A percentile compares a stretch with the other conserved stretches of the same genome.
These are phyloP conservation scores for Dipus sagitta DNA, from an alignment of 2,797 vertebrate species.

Conservation along the genomic window DNA sequence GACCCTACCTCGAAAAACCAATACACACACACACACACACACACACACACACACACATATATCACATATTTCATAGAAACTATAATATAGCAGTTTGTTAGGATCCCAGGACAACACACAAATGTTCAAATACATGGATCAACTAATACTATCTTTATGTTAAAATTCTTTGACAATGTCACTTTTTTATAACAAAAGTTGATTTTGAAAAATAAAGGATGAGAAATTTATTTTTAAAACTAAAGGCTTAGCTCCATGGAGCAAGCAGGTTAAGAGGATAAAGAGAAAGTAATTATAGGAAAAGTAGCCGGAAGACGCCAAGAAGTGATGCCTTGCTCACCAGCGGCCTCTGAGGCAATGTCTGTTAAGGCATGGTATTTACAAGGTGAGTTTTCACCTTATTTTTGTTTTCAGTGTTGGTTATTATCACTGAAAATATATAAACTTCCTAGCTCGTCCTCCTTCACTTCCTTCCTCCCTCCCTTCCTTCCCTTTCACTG, in stretches of 20 bases:
- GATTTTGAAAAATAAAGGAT: neutral
- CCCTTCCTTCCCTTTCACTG: neutral
- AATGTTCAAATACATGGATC: neutral
- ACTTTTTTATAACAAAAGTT: neutral
- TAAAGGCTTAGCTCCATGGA: neutral
- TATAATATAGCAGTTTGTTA: neutral
- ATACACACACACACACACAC: no score
- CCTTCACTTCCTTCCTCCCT: no score
- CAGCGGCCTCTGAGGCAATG: neutral
- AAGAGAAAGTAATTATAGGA: neutral
- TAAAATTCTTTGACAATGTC: neutral
- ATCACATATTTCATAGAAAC: neutral
- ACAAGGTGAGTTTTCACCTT: neutral
- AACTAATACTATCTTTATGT: neutral
- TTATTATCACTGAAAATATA: neutral
- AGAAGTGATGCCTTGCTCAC: neutral
- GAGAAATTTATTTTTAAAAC: neutral
- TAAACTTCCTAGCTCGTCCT: neutral
- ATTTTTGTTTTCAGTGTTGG: neutral
- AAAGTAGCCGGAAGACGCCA: neutral
- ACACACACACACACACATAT: no score
- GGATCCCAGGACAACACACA: neutral
- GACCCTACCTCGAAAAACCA: no score
- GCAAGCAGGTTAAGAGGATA: neutral
- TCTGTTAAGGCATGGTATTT: neutral